Conservation (phyloP, 2,888 invertebrate species). For the Diachrysia chrysitis region DNA sequence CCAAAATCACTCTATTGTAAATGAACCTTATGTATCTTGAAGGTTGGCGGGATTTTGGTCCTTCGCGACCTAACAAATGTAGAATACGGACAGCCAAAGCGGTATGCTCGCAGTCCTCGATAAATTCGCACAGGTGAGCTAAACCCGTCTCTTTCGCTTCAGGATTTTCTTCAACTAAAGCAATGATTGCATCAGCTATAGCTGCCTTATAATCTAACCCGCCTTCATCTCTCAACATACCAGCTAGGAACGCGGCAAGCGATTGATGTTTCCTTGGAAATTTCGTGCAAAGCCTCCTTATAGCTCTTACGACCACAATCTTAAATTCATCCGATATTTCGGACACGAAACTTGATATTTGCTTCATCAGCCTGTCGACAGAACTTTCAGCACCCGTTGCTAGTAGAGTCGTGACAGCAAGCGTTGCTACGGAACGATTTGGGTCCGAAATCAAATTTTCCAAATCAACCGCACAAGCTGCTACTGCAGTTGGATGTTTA, state of each 20-base stretch:
- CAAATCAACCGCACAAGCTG: conserved; percentile 98
- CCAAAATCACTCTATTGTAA: conserved; percentile 97
- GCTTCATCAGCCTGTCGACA: conserved; percentile 99
- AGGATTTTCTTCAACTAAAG: conserved; percentile 98
- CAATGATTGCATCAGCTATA: conserved; percentile 99
- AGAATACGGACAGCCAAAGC: conserved; percentile 98
- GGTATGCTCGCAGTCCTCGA: conserved; percentile 99
- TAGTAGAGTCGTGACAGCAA: conserved; percentile 99
- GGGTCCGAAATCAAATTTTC: conserved; percentile 99
- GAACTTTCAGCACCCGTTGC: conserved; percentile 99
- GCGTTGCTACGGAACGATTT: conserved; percentile 98
- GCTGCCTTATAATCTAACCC: conserved; percentile 99
- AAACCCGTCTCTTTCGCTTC: conserved; percentile 99
- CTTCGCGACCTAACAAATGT: conserved; percentile 98
- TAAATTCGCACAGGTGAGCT: conserved; percentile 99
- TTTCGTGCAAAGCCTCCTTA: conserved; percentile 96
- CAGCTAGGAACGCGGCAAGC: conserved; percentile 98
- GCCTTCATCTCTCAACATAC: conserved; percentile 98
- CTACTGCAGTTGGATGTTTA: conserved; percentile 98
- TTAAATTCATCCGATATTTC: conserved; percentile 99
- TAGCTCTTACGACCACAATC: conserved; percentile 98
- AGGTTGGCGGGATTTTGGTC: conserved; percentile 98
- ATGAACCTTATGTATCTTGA: conserved; percentile 95
- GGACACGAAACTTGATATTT: conserved; percentile 99
- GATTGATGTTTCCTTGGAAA: conserved; percentile 99